Conservation (phyloP, 2,113 vertebrate genomes). For the Varanus komodoensis region DNA sequence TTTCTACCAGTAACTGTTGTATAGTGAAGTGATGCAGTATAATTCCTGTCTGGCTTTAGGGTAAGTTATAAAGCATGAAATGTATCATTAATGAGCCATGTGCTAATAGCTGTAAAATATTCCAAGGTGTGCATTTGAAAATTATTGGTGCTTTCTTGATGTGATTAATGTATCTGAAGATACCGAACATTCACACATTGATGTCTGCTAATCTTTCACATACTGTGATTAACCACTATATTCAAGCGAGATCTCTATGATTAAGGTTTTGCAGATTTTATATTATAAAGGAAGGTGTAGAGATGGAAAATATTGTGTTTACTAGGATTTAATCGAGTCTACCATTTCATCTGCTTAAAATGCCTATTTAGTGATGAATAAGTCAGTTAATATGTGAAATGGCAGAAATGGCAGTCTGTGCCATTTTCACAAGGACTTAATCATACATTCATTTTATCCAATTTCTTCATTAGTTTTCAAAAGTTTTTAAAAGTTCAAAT, state of each 20-base stretch:
- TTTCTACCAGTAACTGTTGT: neutral
- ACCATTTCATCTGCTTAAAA: neutral
- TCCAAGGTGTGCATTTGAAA: conserved; percentile 13
- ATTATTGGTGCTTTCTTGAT: conserved; percentile 18
- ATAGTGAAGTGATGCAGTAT: neutral
- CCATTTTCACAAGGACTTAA: too few species aligned
- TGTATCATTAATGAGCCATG: conserved; percentile 29
- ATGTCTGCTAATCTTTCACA: neutral
- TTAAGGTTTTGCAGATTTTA: neutral
- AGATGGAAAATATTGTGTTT: neutral
- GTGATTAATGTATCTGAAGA: conserved; percentile 10
- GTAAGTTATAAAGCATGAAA: conserved; percentile 11
- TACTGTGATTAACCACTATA: neutral
- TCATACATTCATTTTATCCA: too few species aligned
- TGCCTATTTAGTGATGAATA: neutral
- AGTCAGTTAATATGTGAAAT: too few species aligned
- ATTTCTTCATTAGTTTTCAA: too few species aligned
- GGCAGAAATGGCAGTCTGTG: too few species aligned
- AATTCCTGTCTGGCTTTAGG: neutral
- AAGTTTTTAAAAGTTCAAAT: too few species aligned
- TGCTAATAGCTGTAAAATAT: conserved; percentile 12
- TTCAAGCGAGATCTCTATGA: neutral
- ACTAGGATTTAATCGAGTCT: neutral
- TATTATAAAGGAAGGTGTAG: neutral
- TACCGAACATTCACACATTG: neutral